Base-by-base conservation (phyloP, 2,797 vertebrate species). In the Microctenopoma lineatum region DNA sequence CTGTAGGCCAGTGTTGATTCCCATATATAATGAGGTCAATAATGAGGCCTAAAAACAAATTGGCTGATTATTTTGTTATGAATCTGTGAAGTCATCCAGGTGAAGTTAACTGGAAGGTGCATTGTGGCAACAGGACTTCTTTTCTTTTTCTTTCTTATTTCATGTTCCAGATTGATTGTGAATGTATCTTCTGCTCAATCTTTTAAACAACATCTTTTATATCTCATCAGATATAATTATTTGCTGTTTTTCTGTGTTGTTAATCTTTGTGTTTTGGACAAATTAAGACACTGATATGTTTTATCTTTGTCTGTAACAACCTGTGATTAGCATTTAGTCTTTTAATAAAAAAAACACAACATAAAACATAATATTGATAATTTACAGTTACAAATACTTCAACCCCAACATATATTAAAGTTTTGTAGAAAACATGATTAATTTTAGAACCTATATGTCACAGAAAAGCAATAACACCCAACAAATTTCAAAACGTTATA, bases 171-270 rank as follows among this genome's bases (percentile, higher is more conserved):
- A 34, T 32, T 34, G 2, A 34, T 34, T 34, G 8, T 34, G 32
- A 34, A 34, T 34, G 36, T 38, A 11, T 36, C 34, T 3, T 10
- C 2, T 36, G 9, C 5, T 2, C 5, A 36, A 36, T 36, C 34
- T 36, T 36, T 36, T 36, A 36, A 36, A 9, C 34, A 36, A 36
- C 34, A 36, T 36, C 2, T 9, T 36, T 36, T 36, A 36, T 32
- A 6, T 10, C 9, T 36, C 11, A 10, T 36, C 8, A 36, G 8
- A 36, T 36, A 36, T 36, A 10, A 38, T 15, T 12, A 66, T 25
- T 45, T 67, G 29, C 32, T 34, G 25, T 8, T 39, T 46, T 58
- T 65, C 7, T 59, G 3, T 73, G 50, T 54, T 27, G 32, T 54
- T 32, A 53, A 53, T 48, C 32, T 38, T 25, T 4, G 21, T 16